Base-by-base conservation (phyloP, 2,888 invertebrate genomes). In the Lithodes maja region DNA sequence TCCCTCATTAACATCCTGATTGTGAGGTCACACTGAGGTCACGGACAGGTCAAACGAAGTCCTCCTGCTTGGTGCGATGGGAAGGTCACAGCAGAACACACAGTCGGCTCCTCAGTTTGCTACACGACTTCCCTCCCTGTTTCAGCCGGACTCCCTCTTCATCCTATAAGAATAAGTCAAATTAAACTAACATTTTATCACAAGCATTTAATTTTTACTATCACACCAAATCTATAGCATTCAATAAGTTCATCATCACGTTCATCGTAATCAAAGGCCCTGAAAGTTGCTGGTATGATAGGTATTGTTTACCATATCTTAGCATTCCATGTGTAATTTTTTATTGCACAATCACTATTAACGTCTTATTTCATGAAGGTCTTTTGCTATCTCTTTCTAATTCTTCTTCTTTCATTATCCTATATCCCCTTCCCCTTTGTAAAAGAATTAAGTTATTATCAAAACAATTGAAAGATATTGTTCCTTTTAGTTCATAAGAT, bases 81-180 rank as follows among this genome's bases (percentile, higher is more conserved):
- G 17, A 33, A 50, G n/a, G 87, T 87, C 88, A 88, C 84, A 88
- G 88, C 9, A 88, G 85, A 3, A 88, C 84, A 52, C 88, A 88
- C 55, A 85, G 52, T 3, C 88, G 69, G 12, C 84, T 80, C 17
- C 75, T 71, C 17, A 84, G 33, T 75, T 88, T 88, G 53, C 80
- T 81, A 33, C 84, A 75, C 5, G 84, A 49, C 53, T 85, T 88
- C 2, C 79, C 84, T 2, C 79, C 79, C 1, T 54, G 83, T 17
- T 55, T 77, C 50, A 3, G 52, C 3, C 83, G 68, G n/a, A 49
- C 78, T 3, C n/a, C 52, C n/a, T 7, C 15, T 17, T 78, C 79
- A 5, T 79, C 85, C 79, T 68, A 49, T 3, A 2, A 55, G 12
- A 54, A 2, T 52, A n/a, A 17, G 61, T 7, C 12, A 7, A 12